A percentile compares a stretch with the other conserved stretches of the same genome.
Conservation (phyloP, 2,113 vertebrate genomes). For the Motacilla alba region DNA sequence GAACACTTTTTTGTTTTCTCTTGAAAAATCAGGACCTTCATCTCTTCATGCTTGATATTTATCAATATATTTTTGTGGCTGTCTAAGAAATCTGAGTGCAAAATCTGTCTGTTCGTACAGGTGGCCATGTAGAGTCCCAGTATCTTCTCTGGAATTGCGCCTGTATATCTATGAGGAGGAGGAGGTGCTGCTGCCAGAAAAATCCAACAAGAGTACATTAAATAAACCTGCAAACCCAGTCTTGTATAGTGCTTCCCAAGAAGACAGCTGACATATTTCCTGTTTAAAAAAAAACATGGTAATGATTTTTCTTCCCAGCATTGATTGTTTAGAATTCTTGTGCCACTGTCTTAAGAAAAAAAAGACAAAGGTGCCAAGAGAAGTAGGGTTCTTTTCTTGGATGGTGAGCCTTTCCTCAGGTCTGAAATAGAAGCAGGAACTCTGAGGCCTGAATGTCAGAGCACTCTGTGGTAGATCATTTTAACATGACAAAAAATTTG, state of each 20-base stretch:
- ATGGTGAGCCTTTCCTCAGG: neutral
- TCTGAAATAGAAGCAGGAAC: neutral
- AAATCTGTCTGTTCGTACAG: neutral
- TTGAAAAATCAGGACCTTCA: neutral
- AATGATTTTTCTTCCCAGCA: neutral
- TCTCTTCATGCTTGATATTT: neutral
- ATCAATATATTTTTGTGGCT: neutral
- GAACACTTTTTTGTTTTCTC: neutral
- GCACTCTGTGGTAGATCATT: neutral
- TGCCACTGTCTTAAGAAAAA: neutral
- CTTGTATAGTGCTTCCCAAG: neutral
- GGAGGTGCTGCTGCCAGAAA: neutral
- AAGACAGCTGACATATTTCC: neutral
- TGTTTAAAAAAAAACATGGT: neutral
- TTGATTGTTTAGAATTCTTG: neutral
- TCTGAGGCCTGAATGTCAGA: neutral
- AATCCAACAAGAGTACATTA: neutral
- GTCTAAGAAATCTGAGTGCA: rapidly evolving
- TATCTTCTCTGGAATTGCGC: neutral
- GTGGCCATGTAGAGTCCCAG: neutral
- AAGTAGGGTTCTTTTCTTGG: neutral
- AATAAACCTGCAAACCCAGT: neutral
- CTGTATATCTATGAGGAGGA: neutral
- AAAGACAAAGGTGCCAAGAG: neutral
- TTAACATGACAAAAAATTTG: neutral